These are phyloP conservation scores for Bubalus kerabau DNA, from an alignment of 2,113 vertebrate genomes.

Conservation along the genomic window DNA sequence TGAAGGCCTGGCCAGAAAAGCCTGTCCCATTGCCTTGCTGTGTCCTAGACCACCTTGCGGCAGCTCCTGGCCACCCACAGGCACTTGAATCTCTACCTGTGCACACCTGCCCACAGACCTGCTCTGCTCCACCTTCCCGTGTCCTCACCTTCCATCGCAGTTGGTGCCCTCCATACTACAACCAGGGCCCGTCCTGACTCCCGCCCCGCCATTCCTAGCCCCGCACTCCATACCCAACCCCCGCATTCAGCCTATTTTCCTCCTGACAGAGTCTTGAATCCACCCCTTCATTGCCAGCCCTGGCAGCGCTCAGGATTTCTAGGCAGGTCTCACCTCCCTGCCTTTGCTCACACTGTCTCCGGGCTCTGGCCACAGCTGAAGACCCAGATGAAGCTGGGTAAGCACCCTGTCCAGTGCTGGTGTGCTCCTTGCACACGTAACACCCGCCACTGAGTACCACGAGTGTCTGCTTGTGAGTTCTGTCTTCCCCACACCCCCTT, in stretches of 20 bases:
- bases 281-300: not conserved
- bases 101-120: not conserved
- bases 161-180: not conserved
- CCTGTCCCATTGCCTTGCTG: fast-evolving
- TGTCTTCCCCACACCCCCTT: too few relatives aligned
- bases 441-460: fast-evolving
- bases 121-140: not conserved
- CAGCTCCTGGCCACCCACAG: not conserved
- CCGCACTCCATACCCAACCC: fast-evolving
- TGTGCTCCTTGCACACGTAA: fast-evolving
- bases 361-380: fast-evolving
- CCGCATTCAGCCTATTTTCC: fast-evolving
- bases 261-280: not conserved
- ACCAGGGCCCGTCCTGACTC: not conserved
- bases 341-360: not conserved
- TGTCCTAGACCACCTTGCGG: fast-evolving
- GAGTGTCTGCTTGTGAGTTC: not conserved
- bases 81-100: not conserved
- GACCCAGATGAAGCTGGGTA: not conserved
- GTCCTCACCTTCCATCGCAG: fast-evolving
- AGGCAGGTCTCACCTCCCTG: too few relatives aligned
- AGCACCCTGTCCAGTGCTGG: not conserved
- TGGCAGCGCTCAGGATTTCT: not conserved
- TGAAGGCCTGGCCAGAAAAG: not conserved
- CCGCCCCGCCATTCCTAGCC: not conserved